Evolutionary conservation across 2,113 vertebrate genomes (phyloP).

Genomic region (Hystrix brachyura): DNA sequence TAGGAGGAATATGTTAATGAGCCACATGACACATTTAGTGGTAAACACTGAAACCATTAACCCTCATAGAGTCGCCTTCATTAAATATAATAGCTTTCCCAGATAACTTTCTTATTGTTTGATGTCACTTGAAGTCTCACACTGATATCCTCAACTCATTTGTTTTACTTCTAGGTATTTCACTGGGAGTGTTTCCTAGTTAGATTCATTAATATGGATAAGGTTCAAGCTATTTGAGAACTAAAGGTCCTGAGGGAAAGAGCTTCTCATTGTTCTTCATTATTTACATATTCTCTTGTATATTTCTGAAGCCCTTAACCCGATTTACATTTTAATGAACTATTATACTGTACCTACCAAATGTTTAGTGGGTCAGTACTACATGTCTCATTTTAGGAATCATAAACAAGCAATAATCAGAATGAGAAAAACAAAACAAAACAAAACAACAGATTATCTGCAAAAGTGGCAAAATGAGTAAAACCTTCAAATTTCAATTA

Average conservation of each 20-base stretch:
- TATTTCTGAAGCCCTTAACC: constrained; percentile 64
- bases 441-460: not conserved
- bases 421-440: not conserved
- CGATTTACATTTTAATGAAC: constrained; percentile 81
- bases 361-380: constrained; percentile 50
- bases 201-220: constrained; percentile 79
- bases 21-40: constrained; percentile 1
- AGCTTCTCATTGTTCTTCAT: constrained; percentile 72
- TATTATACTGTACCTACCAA: constrained; percentile 54
- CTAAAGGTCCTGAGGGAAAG: constrained; percentile 72
- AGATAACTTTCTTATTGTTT: not conserved
- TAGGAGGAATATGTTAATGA: not conserved
- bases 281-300: constrained; percentile 70
- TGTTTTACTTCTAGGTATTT: constrained; percentile 56
- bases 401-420: constrained; percentile 18
- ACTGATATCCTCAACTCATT: constrained; percentile 60
- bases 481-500: not conserved
- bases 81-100: constrained; percentile 52
- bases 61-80: not conserved
- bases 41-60: not conserved
- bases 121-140: constrained; percentile 50
- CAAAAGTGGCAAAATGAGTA: not conserved
- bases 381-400: constrained; percentile 30
- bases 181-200: constrained; percentile 24
- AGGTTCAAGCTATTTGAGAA: constrained; percentile 73